phyloP scores from a whole-genome alignment of 2,888 invertebrate species.

The Yponomeuta cagnagella region DNA sequence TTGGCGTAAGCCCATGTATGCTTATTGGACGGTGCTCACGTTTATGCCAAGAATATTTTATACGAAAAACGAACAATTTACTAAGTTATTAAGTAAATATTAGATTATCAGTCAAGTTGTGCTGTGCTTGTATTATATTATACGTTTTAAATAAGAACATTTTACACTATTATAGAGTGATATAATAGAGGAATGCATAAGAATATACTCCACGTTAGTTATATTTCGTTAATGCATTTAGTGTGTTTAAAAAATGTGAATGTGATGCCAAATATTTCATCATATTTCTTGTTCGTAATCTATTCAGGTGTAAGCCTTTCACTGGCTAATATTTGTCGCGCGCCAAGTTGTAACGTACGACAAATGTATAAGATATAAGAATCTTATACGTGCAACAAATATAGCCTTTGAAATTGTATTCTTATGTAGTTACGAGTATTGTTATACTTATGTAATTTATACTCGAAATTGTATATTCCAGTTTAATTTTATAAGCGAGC shows the following conservation, averaged over 20 bases:
- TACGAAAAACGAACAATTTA: conserved; percentile 7
- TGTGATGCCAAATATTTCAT: conserved; percentile 69
- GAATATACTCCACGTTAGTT: conserved; percentile 18
- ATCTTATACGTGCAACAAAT: background rate
- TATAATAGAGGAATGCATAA: conserved; percentile 25
- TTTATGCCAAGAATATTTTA: conserved; percentile 12
- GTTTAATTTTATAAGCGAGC: conserved; percentile 36
- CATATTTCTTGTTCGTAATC: conserved; percentile 25
- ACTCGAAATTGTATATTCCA: conserved; percentile 30
- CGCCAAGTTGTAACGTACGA: background rate
- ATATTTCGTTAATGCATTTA: conserved; percentile 38
- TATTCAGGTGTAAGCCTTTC: background rate
- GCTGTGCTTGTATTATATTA: conserved; percentile 44
- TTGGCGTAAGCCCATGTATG: background rate
- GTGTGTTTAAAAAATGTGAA: conserved; percentile 51
- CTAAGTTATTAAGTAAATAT: background rate
- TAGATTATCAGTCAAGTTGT: conserved; percentile 45
- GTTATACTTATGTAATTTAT: conserved; percentile 21
- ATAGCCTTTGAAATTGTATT: background rate
- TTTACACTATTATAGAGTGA: conserved; percentile 38
- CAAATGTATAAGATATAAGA: conserved; percentile 18
- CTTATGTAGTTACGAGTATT: background rate
- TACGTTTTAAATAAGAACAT: conserved; percentile 11
- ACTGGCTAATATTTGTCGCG: background rate
- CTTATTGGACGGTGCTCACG: conserved; percentile 9